A percentile compares a stretch with the other conserved stretches of the same genome.
phyloP scores from a whole-genome alignment of 2,113 vertebrate species.

The Ophthalmolycus amberensis region DNA sequence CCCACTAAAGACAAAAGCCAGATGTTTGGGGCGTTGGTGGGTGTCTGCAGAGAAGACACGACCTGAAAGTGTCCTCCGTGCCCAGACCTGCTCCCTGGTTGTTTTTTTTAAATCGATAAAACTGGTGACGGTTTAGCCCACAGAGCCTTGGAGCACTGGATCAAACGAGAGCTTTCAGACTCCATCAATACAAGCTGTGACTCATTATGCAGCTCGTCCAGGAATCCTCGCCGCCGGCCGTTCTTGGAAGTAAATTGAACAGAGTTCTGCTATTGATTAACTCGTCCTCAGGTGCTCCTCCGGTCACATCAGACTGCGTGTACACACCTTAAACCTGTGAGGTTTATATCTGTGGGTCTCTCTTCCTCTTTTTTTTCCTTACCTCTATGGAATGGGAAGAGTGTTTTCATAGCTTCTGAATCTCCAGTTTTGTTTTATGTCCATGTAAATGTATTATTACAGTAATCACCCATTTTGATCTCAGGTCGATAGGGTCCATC shows the following conservation, averaged over 20 bases:
- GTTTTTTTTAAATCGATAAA: constrained; percentile 13
- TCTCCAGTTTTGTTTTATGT: neutral
- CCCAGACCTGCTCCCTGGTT: neutral
- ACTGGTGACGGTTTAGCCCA: constrained; percentile 23
- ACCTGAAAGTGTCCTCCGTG: neutral
- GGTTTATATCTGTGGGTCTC: neutral
- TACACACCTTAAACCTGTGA: neutral
- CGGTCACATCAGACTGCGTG: neutral
- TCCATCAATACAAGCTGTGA: constrained; percentile 12
- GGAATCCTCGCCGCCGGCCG: constrained; percentile 1
- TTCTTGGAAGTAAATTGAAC: constrained; percentile 53
- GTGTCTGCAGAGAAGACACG: neutral
- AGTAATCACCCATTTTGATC: neutral
- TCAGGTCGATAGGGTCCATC: neutral
- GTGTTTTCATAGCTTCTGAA: neutral
- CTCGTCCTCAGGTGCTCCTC: neutral
- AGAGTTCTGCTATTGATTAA: constrained; percentile 42
- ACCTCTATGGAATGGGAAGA: neutral
- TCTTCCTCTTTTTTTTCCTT: no score
- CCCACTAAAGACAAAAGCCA: neutral
- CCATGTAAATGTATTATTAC: neutral
- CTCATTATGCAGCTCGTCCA: constrained; percentile 39
- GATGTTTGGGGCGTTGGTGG: neutral
- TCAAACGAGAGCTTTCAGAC: constrained; percentile 38
- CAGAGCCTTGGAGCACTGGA: constrained; percentile 5